Evolutionary conservation across 30 jellyfish, hydroid and myxozoan genomes (phyloP), one percentile per base, ranked within the genome.

Genomic region (Cassiopea xamachana): DNA sequence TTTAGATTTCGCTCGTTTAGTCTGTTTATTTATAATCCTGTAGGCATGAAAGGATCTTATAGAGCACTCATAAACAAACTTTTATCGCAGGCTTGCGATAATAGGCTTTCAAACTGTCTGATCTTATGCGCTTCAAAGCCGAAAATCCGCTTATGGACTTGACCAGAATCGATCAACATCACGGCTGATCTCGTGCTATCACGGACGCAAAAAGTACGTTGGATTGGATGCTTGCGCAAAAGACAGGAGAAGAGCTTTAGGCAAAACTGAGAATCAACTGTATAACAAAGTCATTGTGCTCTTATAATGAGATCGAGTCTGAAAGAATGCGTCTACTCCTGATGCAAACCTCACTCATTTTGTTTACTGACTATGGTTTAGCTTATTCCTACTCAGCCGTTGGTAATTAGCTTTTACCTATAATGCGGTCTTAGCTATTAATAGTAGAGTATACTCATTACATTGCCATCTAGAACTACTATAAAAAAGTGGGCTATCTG

Each of bases 181-280:
- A 82, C 91, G 91, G 64, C 68, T 48, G 7, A n/a, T 67, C 51
- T 82, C 91, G 91, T 82, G 91, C 48, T 18, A 46, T 82, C 84
- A 43, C 73, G 44, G 58, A 49, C 51, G 19, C 6, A 74, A 4
- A 27, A 43, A 7, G 7, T 5, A 59, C 46, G 1, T 59, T 27
- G 73, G 15, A 39, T 60, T 59, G 13, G 4, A 68, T 18, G 27
- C 77, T 16, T 10, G 39, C 39, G 39, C 39, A 0, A 10, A 68
- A 14, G 27, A 68, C 45, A 68, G 7, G n/a, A 68, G 77, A 18
- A 5, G 7, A 68, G n/a, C 45, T 68, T 68, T 7, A 68, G 77
- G 44, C 45, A 68, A 10, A 44, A 7, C n/a, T 68, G 77, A 18
- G 0, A 14, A 68, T 68, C 0, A 68, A 14, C 39, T 27, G 39